Base-by-base conservation (phyloP, 2,797 vertebrate genomes). In the Lophius americanus region DNA sequence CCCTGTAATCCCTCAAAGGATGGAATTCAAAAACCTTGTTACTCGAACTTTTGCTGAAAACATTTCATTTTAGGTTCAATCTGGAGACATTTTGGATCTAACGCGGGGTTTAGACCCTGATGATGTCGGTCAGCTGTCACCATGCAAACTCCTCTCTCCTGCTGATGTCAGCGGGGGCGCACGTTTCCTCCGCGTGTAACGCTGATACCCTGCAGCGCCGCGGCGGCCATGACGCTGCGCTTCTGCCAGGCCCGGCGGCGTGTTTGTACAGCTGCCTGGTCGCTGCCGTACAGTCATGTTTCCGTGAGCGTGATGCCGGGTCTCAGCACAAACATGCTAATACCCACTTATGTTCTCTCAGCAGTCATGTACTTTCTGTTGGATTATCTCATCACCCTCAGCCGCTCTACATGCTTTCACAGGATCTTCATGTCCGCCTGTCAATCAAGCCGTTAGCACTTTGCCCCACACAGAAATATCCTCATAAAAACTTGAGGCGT, bases 221-320 rank as follows among this genome's bases (percentile, higher is more conserved):
- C 72, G 89, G 83, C 64, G 79, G 63, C 70, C 82, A 78, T 66
- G 82, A 91, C 85, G 73, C 73, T 81, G 66, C 83, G 76, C 36
- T 89, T 92, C 73, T 89, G 78, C 64, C 75, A 75, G 51, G 71
- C n/a, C 23, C 23, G 23, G 4, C n/a, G 0, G 49, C 5, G 51
- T 88, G 85, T 91, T 91, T 90, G 67, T 51, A 75, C 88, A 91
- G 89, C 85, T 89, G 89, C 74, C 73, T 81, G 64, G 59, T 83
- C 66, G 74, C 64, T 51, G 73, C 59, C 58, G 63, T 79, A 80
- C 58, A 68, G 65, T 72, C 62, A 59, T 68, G 49, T 67, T 54
- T 75, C 8, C 6, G 11, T 46, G 54, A 60, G 55, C 68, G 0
- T 69, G 38, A 64, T 62, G 59, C 52, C 56, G 61, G 63, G 78